Base-by-base conservation (phyloP, 2,797 vertebrate genomes). In the Notoglanidium macrostoma region DNA sequence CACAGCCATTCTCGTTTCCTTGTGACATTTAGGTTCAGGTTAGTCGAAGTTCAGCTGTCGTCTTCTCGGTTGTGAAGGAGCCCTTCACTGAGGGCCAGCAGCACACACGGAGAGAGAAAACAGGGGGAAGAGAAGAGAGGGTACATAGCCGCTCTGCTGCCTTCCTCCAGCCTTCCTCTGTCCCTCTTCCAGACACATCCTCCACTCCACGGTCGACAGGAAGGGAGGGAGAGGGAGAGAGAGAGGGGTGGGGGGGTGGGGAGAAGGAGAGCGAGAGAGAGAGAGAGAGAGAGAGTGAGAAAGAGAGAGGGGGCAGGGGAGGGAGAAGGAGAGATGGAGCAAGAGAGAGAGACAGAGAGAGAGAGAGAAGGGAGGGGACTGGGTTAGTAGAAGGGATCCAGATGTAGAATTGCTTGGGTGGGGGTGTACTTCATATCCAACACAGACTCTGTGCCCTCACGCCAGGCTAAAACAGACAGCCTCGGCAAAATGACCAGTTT, bases 1-100 rank as follows among this genome's bases (percentile, higher is more conserved):
- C 93, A 88, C 92, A 91, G 91, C 87, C 94, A 92, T 92, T 92
- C 89, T 93, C 91, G 73, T 93, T 92, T 90, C 92, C 92, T 87
- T 93, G 93, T 92, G 95, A 96, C 96, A 96, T 96, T 93, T 93
- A 93, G 92, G 92, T 93, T 94, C 76, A 90, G 92, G 92, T 93
- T 93, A 54, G 91, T 92, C 92, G 32, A 54, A 23, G 92, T 92
- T 89, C 74, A 90, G 92, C 88, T 19, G 89, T 88, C 46, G 67
- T 86, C 84, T 82, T 67, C 72, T 89, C 89, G 79, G 73, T 59
- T 81, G 85, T 74, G 82, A 90, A 90, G 87, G 86, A 92, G 90
- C 92, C 91, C 89, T 90, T 88, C 91, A 90, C 93, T 0, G 65
- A 90, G 91, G 91, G 92, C 92, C 19, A 86, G 89, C 86, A 35